A percentile compares a stretch with the other conserved stretches of the same genome.
Evolutionary conservation across 1,140 invertebrate species (phyloP).

Genomic region (Caligus rogercresseyi): DNA sequence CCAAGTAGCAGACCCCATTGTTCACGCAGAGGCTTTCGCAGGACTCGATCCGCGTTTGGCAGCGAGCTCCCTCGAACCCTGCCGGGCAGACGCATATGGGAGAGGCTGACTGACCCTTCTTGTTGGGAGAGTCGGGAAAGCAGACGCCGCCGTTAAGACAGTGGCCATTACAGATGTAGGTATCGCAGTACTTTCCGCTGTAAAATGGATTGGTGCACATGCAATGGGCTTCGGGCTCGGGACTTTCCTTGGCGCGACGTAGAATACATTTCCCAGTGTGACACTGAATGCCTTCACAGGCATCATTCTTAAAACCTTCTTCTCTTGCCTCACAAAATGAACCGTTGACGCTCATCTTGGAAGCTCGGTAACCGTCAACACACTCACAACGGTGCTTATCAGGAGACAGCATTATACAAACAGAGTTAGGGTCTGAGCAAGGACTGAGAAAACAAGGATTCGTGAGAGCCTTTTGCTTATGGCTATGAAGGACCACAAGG

Average conservation of each 20-base stretch:
- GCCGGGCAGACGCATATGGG: slow-evolving; percentile 31
- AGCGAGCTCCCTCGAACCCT: slow-evolving; percentile 39
- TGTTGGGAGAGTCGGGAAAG: slow-evolving; percentile 26
- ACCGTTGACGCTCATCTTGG: neutral
- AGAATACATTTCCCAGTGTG: slow-evolving; percentile 29
- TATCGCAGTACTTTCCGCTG: slow-evolving; percentile 14
- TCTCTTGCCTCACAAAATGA: slow-evolving; percentile 12
- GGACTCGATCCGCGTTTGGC: slow-evolving; percentile 35
- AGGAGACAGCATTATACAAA: slow-evolving; percentile 22
- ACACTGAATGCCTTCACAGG: slow-evolving; percentile 13
- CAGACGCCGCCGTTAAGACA: slow-evolving; percentile 18
- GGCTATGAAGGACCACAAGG: slow-evolving; percentile 45
- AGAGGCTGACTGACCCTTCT: slow-evolving; percentile 26
- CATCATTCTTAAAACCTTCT: slow-evolving; percentile 3
- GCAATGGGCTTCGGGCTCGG: slow-evolving; percentile 37
- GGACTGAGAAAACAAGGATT: slow-evolving; percentile 24
- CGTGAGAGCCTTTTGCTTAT: slow-evolving; percentile 40
- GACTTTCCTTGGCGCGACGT: slow-evolving; percentile 25
- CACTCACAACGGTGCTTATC: slow-evolving; percentile 27
- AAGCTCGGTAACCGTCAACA: slow-evolving; percentile 15
- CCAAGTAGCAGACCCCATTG: slow-evolving; percentile 39
- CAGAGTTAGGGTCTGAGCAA: neutral
- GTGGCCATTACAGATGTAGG: slow-evolving; percentile 14
- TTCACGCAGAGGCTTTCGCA: slow-evolving; percentile 39
- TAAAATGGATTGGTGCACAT: slow-evolving; percentile 28